A percentile compares a stretch with the other conserved stretches of the same genome.
Conservation (phyloP, 2,797 vertebrate genomes). For the Sebastes iracundus region DNA sequence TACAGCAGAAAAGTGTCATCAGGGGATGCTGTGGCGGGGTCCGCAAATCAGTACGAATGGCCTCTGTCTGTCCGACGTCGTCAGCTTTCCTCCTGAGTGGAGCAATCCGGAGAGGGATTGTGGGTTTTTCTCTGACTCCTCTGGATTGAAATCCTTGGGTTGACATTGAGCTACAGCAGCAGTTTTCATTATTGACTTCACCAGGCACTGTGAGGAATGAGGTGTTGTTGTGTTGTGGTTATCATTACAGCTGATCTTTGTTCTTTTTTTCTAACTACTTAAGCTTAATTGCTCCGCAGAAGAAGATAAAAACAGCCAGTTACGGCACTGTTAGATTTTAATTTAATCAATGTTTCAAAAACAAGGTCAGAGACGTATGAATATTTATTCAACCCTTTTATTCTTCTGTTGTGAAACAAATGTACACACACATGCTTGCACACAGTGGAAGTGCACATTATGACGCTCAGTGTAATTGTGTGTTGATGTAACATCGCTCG, state of each 20-base stretch:
- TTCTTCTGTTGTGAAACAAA: conserved; percentile 14
- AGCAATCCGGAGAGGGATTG: conserved; percentile 39
- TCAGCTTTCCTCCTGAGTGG: conserved; percentile 55
- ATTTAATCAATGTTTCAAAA: conserved; percentile 12
- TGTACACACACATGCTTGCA: not conserved
- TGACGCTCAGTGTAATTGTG: conserved; percentile 27
- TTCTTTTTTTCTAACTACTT: not conserved
- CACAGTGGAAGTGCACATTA: not conserved
- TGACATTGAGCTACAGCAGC: conserved; percentile 71
- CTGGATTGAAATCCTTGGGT: conserved; percentile 60
- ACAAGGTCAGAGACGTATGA: conserved; percentile 28
- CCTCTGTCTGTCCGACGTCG: conserved; percentile 22
- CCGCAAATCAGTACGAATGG: conserved; percentile 64
- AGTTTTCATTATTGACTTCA: conserved; percentile 57
- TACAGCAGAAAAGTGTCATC: conserved; percentile 51
- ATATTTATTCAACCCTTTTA: conserved; percentile 25
- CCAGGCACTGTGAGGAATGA: conserved; percentile 15
- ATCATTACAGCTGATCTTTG: conserved; percentile 25
- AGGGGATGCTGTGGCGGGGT: conserved; percentile 32
- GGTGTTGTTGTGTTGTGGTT: conserved; percentile 6
- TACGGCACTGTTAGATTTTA: not conserved
- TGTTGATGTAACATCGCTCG: conserved; percentile 26
- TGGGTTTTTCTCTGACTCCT: conserved; percentile 33
- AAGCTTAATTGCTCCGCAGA: conserved; percentile 14
- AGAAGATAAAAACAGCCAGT: conserved; percentile 7